These are phyloP conservation scores for Chloroceryle aenea DNA, from an alignment of 2,113 vertebrate genomes.

Conservation along the genomic window DNA sequence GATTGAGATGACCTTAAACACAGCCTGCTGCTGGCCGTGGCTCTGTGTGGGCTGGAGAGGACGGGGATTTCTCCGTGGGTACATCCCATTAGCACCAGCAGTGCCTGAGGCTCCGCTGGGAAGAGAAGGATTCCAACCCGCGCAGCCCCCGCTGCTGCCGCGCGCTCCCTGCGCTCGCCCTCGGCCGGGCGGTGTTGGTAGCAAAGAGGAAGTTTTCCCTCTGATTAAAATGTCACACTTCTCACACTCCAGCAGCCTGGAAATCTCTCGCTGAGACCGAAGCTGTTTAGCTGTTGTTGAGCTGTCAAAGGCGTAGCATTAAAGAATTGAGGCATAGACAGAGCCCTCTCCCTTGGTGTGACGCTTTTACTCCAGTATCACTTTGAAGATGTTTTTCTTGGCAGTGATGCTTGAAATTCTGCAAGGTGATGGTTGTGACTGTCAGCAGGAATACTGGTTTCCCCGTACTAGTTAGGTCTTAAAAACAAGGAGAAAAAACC, in stretches of 20 bases:
- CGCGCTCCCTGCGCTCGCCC: accelerated
- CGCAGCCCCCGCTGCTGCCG: not conserved
- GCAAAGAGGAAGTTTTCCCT: not conserved
- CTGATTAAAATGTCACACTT: not conserved
- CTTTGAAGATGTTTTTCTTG: not conserved
- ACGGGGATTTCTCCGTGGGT: not conserved
- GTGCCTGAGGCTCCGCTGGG: accelerated
- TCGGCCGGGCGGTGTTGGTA: not conserved
- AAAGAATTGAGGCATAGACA: not conserved
- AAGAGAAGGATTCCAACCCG: not conserved
- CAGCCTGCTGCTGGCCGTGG: accelerated
- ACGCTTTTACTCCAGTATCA: not conserved
- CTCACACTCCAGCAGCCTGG: not conserved
- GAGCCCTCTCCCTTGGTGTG: not conserved
- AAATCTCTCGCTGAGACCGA: not conserved
- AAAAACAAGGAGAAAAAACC: not conserved
- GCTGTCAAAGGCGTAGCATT: not conserved
- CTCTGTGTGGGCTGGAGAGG: not conserved
- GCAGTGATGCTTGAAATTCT: not conserved
- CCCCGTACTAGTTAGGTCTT: not conserved
- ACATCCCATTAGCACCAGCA: too few relatives aligned
- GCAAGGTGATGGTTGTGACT: not conserved
- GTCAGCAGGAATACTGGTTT: not conserved
- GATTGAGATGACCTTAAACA: too few relatives aligned
- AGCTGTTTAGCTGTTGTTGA: conserved; percentile 4